Base-by-base conservation (phyloP, 2,113 vertebrate genomes). In the Herpetotheres cachinnans region DNA sequence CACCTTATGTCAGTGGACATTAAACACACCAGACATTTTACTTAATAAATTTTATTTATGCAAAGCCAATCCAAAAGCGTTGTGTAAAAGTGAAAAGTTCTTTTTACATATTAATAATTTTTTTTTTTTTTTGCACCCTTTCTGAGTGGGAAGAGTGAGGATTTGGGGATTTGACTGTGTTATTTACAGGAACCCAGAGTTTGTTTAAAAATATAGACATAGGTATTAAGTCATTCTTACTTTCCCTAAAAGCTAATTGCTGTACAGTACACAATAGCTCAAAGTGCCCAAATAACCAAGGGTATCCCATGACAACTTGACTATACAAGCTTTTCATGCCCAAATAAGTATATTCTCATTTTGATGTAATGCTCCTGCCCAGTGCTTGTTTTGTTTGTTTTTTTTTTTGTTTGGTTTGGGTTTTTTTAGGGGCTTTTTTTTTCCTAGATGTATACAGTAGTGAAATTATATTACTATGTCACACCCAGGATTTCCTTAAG, bases 31-130 rank as follows among this genome's bases (percentile, higher is more conserved):
- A 54, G 72, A 25, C 7, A 3, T 19, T 82, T 96, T 97, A 93
- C 81, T 61, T 17, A 88, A 96, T 56, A 94, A 61, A 95, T 69
- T 98, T 98, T 98, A 98, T 98, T 98, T 98, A 93, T 96, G 95
- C 96, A 98, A 98, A 98, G 96, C 90, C 95, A 96, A 97, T 97
- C 93, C 78, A 89, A 80, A 98, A 97, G 86, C 91, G 78, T 82
- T 93, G 89, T 95, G 79, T 78, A 84, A 97, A 98, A 97, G 95
- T 97, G 97, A 97, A 97, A 98, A 98, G 86, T 83, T 97, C 93
- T 89, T 95, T 91, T 97, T 97, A 96, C 90, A 88, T 96, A 95
- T 93, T 77, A 93, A 94, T 87, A 97, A 82, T 66, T 73, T 82
- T 69, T 25, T 54, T 82, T 69, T 25, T 54, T 54, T 20, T 62